Evolutionary conservation across 30 jellyfish, hydroid and myxozoan species (phyloP).

Genomic region (Turritopsis dohrnii): DNA sequence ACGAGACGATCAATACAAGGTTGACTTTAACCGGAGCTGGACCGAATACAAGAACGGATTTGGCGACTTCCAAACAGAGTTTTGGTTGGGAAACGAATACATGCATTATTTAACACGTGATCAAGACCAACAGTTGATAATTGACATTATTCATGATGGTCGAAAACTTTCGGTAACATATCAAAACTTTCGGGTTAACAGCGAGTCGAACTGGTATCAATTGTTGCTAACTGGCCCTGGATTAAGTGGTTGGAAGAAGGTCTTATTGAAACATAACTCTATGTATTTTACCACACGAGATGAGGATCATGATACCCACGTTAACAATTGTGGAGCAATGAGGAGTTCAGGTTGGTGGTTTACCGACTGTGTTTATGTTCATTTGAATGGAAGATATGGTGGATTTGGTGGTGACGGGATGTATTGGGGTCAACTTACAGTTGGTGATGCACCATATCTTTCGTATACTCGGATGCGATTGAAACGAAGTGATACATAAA

Average conservation of each 20-base stretch:
- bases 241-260: too few species aligned
- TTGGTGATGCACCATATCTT: too few species aligned
- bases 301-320: too few species aligned
- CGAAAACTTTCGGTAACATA: neutral
- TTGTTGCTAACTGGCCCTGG: too few species aligned
- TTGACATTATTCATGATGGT: neutral
- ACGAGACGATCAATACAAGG: neutral
- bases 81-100: neutral
- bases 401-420: neutral
- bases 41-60: neutral
- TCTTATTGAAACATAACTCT: too few species aligned
- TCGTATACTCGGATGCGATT: too few species aligned
- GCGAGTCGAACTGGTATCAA: neutral
- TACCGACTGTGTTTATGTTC: neutral
- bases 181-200: neutral
- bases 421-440: too few species aligned
- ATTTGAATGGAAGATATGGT: neutral
- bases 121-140: neutral
- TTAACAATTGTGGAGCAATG: too few species aligned
- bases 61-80: neutral
- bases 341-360: neutral
- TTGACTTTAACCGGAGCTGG: neutral
- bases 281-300: too few species aligned
- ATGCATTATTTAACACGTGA: neutral
- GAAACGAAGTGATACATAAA: too few species aligned